Evolutionary conservation across 1,140 invertebrate genomes (phyloP).

Genomic region (Trichonephila clavipes): DNA sequence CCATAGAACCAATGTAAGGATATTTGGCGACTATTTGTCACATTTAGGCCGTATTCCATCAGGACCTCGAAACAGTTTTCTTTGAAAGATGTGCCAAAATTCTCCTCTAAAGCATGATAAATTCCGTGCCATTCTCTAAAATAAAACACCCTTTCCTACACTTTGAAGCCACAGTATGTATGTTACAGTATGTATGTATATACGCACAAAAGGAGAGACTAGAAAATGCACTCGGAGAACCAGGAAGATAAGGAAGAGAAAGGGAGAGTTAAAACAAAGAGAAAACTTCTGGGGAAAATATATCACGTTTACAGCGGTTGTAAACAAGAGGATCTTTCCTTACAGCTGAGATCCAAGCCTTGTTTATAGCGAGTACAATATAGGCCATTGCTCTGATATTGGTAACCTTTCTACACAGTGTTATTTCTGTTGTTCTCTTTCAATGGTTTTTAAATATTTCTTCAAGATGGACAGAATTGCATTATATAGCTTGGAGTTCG

Average conservation of each 20-base stretch:
- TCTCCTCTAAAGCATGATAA: slow-evolving; percentile 67
- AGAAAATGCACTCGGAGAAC: slow-evolving; percentile 47
- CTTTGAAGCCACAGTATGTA: background rate
- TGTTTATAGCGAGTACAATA: slow-evolving; percentile 36
- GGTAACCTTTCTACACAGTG: slow-evolving; percentile 45
- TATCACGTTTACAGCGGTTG: slow-evolving; percentile 60
- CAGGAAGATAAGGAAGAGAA: no score
- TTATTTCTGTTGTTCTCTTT: background rate
- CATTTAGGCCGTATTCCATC: slow-evolving; percentile 65
- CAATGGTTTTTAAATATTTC: slow-evolving; percentile 33
- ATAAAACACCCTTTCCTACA: slow-evolving; percentile 20
- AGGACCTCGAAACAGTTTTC: slow-evolving; percentile 49
- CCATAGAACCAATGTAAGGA: background rate
- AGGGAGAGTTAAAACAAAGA: slow-evolving; percentile 41
- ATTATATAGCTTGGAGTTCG: background rate
- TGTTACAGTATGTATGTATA: slow-evolving; percentile 29
- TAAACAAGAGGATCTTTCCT: slow-evolving; percentile 62
- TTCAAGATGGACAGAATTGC: slow-evolving; percentile 27
- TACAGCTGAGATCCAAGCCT: slow-evolving; percentile 57
- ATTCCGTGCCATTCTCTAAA: slow-evolving; percentile 41
- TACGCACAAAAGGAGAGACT: background rate
- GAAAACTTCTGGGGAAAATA: slow-evolving; percentile 63
- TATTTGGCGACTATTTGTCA: slow-evolving; percentile 42
- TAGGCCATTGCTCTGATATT: slow-evolving; percentile 8
- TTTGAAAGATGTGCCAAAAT: slow-evolving; percentile 65